Evolutionary conservation across 2,113 vertebrate species (phyloP).

Genomic region (Erpornis zantholeuca): DNA sequence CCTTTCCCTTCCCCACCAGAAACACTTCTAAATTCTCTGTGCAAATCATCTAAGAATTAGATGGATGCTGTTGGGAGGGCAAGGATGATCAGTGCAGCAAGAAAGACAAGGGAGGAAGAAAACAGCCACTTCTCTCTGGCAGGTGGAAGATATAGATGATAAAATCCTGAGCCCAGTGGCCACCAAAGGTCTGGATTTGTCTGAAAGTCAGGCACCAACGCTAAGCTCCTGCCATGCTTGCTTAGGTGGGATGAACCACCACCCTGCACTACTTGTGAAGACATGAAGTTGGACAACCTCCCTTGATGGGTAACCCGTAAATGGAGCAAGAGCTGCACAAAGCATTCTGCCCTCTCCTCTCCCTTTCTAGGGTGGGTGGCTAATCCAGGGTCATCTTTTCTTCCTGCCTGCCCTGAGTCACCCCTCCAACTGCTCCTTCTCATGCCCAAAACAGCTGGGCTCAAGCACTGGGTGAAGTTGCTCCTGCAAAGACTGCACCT

Average conservation of each 20-base stretch:
- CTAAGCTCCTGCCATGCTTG: background rate
- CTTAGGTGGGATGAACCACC: background rate
- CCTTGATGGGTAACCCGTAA: background rate
- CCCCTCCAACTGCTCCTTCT: background rate
- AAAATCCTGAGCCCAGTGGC: background rate
- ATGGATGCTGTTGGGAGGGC: fast-evolving
- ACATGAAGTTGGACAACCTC: background rate
- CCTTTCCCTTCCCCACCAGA: background rate
- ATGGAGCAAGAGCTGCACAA: background rate
- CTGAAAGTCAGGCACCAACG: background rate
- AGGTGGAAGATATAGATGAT: fast-evolving
- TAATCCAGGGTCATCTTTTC: background rate
- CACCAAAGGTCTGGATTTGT: background rate
- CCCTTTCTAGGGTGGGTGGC: fast-evolving
- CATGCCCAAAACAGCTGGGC: background rate
- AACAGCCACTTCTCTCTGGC: background rate
- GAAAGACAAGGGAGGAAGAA: background rate
- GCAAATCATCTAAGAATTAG: background rate
- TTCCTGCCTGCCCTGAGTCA: background rate
- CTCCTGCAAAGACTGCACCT: background rate
- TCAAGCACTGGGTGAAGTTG: background rate
- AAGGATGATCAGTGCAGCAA: background rate
- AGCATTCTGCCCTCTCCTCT: background rate
- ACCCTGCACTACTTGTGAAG: background rate
- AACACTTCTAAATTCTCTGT: background rate